Percentiles rank a stretch among this genome's conserved stretches.
These are phyloP conservation scores for Nematolebias whitei DNA, from an alignment of 2,113 vertebrate genomes.

Conservation along the genomic window DNA sequence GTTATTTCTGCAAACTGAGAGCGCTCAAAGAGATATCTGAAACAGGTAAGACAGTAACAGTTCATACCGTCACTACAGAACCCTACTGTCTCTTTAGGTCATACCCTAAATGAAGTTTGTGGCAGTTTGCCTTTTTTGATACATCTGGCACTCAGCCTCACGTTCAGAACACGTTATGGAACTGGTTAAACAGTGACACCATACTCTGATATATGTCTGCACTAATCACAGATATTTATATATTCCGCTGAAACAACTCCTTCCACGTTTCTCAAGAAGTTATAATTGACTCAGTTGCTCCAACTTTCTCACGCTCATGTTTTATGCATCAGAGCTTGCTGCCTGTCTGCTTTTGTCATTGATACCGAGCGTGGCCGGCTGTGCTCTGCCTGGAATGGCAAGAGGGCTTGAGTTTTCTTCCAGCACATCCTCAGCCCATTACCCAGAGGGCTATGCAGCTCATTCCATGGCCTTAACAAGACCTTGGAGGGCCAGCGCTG, in stretches of 20 bases:
- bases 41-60: too few species aligned
- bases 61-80: too few species aligned
- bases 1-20: too few species aligned
- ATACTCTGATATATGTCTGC: neutral
- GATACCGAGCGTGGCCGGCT: slow-evolving; percentile 53
- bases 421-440: slow-evolving; percentile 60
- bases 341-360: slow-evolving; percentile 74
- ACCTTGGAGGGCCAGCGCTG: slow-evolving; percentile 38
- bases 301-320: slow-evolving; percentile 67
- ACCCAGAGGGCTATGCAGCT: slow-evolving; percentile 64
- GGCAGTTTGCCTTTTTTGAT: neutral
- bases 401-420: slow-evolving; percentile 64
- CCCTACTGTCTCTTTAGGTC: too few species aligned
- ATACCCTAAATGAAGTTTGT: slow-evolving; percentile 5
- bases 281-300: slow-evolving; percentile 43
- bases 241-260: slow-evolving; percentile 3
- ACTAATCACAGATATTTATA: slow-evolving; percentile 26
- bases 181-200: slow-evolving; percentile 14
- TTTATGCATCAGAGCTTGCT: slow-evolving; percentile 70
- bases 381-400: slow-evolving; percentile 66
- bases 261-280: slow-evolving; percentile 27
- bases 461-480: slow-evolving; percentile 60
- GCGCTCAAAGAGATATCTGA: too few species aligned
- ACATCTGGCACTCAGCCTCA: neutral
- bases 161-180: neutral